Conservation (phyloP, 1,140 invertebrate species). For the Drosophila elegans region DNA sequence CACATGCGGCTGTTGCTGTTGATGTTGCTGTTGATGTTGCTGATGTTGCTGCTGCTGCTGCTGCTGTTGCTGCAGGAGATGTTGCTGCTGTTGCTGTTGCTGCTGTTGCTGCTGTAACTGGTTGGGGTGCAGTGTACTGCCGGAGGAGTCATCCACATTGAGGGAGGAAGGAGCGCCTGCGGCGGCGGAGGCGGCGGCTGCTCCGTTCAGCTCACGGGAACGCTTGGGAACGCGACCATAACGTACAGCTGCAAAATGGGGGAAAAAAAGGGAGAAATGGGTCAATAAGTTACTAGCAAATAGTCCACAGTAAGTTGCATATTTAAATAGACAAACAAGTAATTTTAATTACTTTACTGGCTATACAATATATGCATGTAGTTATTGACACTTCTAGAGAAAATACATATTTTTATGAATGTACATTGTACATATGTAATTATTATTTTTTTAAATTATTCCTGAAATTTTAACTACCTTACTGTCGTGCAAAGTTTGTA, state of each 20-base stretch:
- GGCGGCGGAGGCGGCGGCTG: slow-evolving; percentile 73
- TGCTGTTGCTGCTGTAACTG: slow-evolving; percentile 47
- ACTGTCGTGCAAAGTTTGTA: too few species aligned
- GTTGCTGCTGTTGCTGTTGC: slow-evolving; percentile 54
- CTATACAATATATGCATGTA: too few species aligned
- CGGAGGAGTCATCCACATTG: slow-evolving; percentile 68
- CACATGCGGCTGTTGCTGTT: slow-evolving; percentile 75
- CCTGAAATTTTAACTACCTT: too few species aligned
- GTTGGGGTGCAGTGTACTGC: slow-evolving; percentile 58
- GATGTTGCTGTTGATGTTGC: slow-evolving; percentile 68
- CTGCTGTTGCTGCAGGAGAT: slow-evolving; percentile 54
- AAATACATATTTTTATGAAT: too few species aligned
- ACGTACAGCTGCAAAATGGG: slow-evolving; percentile 91
- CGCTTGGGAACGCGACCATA: slow-evolving; percentile 98
- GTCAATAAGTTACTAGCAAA: not conserved
- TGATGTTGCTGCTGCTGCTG: slow-evolving; percentile 62
- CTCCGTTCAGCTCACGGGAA: slow-evolving; percentile 91
- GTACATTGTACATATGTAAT: too few species aligned
- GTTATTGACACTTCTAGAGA: too few species aligned
- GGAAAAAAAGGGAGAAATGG: slow-evolving; percentile 17
- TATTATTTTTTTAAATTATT: too few species aligned
- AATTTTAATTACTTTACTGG: not conserved
- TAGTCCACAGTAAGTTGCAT: not conserved
- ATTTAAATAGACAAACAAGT: not conserved
- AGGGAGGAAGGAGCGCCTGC: slow-evolving; percentile 43